Evolutionary conservation across 2,113 vertebrate genomes (phyloP).

Genomic region (Leucopternis melanops): DNA sequence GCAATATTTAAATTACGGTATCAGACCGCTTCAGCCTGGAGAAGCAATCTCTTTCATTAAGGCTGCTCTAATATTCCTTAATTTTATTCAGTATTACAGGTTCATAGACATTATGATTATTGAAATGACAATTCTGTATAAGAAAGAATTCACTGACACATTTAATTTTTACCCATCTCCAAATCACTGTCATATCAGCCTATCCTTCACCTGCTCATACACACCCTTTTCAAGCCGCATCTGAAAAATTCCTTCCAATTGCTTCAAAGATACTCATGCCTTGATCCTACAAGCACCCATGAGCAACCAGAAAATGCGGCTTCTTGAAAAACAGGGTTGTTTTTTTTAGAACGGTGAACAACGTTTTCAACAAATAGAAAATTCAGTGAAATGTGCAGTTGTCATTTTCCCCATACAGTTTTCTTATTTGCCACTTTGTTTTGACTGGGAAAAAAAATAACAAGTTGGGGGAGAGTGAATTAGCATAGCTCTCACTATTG

Average conservation of each 20-base stretch:
- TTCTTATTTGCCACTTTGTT: not conserved
- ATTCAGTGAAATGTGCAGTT: not conserved
- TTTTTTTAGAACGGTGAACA: not conserved
- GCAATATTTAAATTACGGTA: not conserved
- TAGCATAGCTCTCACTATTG: not conserved
- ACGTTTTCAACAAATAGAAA: not conserved
- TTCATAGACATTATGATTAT: not conserved
- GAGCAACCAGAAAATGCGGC: not conserved
- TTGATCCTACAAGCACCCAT: not conserved
- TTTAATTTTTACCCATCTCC: not conserved
- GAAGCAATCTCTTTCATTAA: not conserved
- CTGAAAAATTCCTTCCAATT: not conserved
- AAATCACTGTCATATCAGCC: not conserved
- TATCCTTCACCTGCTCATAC: not conserved
- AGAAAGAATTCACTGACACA: not conserved
- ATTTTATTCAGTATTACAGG: not conserved
- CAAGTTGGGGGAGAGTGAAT: not conserved
- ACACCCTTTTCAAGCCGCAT: not conserved
- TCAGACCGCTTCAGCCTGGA: not conserved
- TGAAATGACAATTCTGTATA: not conserved
- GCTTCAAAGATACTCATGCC: not conserved
- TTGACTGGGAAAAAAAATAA: not conserved
- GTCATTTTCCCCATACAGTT: not conserved
- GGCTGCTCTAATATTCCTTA: not conserved
- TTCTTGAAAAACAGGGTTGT: not conserved